Percentiles rank a stretch among this genome's conserved stretches.
phyloP scores from a whole-genome alignment of 2,888 invertebrate species.

The Stenotaenia linearis region DNA sequence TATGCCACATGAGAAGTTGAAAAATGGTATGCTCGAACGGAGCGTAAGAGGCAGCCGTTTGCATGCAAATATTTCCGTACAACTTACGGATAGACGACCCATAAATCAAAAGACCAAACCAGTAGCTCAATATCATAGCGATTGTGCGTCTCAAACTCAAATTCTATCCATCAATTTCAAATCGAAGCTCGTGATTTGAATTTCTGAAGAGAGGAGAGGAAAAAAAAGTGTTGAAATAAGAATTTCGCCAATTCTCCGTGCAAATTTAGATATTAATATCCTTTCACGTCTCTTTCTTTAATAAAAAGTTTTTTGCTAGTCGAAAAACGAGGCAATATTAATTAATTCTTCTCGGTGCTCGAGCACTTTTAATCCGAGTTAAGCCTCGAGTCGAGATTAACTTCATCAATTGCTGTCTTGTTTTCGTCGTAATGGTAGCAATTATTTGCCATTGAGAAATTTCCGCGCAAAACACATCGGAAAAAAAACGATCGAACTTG shows the following conservation, averaged over 20 bases:
- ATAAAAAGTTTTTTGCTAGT: not conserved
- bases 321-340: not conserved
- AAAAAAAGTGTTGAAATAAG: too few relatives aligned
- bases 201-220: not conserved
- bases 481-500: too few relatives aligned
- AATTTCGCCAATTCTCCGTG: too few relatives aligned
- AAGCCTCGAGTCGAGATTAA: not conserved
- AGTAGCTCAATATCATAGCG: not conserved
- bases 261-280: not conserved
- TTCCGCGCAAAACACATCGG: not conserved
- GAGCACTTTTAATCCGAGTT: not conserved
- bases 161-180: conserved; percentile 13
- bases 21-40: conserved; percentile 2
- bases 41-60: conserved; percentile 6
- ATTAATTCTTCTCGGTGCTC: not conserved
- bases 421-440: not conserved
- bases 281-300: not conserved
- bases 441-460: not conserved
- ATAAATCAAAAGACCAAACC: conserved; percentile 4
- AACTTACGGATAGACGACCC: not conserved
- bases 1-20: conserved; percentile 19
- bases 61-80: conserved; percentile 19
- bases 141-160: not conserved
- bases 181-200: conserved; percentile 14
- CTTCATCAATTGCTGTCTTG: conserved; percentile 4